Base-by-base conservation (phyloP, 2,797 vertebrate species). In the Echeneis naucrates region DNA sequence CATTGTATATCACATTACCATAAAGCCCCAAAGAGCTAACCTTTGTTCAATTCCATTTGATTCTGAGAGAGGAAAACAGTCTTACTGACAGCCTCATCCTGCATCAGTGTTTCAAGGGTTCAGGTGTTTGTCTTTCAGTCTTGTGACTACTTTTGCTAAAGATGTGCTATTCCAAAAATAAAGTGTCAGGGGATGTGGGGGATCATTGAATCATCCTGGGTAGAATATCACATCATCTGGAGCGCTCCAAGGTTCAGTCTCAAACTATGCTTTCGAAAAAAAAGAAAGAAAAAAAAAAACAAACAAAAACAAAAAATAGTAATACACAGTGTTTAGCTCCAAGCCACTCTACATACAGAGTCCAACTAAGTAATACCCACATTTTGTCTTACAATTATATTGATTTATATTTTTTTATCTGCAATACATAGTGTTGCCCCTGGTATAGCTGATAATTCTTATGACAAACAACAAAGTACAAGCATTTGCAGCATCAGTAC, bases 81-180 rank as follows among this genome's bases (percentile, higher is more conserved):
- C 78, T 86, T 60, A 57, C 89, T 80, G 87, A 90, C 88, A 87
- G 83, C 78, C 83, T 90, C 86, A 84, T 79, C 79, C 75, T 89
- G 75, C 67, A 83, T 80, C 66, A 61, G 78, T 75, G 82, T 86
- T 92, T 89, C 87, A 88, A 82, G 83, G 92, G 90, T 90, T 92
- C 83, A 86, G 72, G 87, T 92, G 92, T 93, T 94, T 93, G 92
- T 93, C 91, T 93, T 92, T 91, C 77, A 81, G 92, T 89, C 92
- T 90, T 90, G 92, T 92, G 92, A 93, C 92, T 92, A 91, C 88
- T 91, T 89, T 85, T 76, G 83, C 91, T 91, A 91, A 93, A 93
- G 92, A 93, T 87, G 88, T 89, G 86, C 90, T 80, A 85, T 91
- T 94, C 93, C 92, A 92, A 93, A 94, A 94, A 94, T 93, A 94